phyloP scores from a whole-genome alignment of 2,888 invertebrate genomes.

The Xylophagus ater region DNA sequence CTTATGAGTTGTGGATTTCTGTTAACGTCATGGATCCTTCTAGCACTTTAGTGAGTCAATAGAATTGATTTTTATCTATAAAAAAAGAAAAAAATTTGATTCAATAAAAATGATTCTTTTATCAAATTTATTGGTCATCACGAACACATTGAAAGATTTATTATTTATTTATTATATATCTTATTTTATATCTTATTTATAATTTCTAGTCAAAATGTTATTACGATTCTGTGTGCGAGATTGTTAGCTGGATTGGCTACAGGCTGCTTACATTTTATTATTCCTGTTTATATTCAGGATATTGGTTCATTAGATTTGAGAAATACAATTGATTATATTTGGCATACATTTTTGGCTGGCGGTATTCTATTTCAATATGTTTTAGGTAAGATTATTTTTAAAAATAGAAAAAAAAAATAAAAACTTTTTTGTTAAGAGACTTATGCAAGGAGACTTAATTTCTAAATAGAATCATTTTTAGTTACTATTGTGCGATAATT shows the following conservation, averaged over 20 bases:
- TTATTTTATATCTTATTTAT: neutral
- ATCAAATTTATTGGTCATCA: no score
- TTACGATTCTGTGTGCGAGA: constrained; percentile 13
- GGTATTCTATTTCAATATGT: constrained; percentile 13
- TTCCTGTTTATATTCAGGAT: constrained; percentile 17
- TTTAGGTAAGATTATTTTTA: constrained; percentile 10
- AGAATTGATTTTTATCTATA: no score
- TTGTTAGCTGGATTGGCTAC: constrained; percentile 14
- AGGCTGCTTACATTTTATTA: constrained; percentile 14
- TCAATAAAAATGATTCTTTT: no score
- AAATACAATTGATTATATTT: constrained; percentile 12
- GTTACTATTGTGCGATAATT: no score
- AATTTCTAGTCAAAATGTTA: constrained; percentile 8
- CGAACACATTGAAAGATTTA: neutral
- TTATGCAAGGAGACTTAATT: no score
- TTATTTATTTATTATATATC: neutral
- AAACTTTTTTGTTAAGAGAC: no score
- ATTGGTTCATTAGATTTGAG: constrained; percentile 13
- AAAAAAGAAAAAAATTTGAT: no score
- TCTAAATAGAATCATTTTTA: no score
- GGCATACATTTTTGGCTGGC: constrained; percentile 12
- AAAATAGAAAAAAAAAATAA: no score
- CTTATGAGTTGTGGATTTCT: constrained; percentile 12
- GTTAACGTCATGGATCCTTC: constrained; percentile 13
- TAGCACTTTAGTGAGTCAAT: constrained; percentile 13